Conservation (phyloP, 1,140 invertebrate species). For the Bombus soroeensis region DNA sequence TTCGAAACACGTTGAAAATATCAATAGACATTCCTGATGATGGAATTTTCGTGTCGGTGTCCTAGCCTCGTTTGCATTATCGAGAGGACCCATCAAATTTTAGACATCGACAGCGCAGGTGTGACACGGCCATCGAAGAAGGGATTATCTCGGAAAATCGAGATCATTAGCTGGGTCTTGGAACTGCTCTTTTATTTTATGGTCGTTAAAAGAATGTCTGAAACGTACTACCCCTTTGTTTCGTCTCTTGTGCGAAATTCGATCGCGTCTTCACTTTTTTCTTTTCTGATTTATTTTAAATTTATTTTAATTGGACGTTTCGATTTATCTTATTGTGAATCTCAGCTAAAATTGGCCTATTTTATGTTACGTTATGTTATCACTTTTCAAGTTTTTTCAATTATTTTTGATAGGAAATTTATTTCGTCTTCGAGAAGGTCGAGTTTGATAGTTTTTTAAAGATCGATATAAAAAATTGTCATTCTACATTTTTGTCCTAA, state of each 20-base stretch:
- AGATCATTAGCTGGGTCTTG: constrained; percentile 15
- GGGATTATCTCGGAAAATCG: constrained; percentile 29
- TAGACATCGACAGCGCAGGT: background rate
- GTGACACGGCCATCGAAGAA: background rate
- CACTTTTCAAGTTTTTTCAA: background rate
- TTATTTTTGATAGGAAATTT: background rate
- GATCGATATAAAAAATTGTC: too few relatives aligned
- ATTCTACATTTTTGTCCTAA: too few relatives aligned
- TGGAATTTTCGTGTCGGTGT: constrained; percentile 28
- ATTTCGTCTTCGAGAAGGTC: background rate
- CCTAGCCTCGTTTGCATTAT: background rate
- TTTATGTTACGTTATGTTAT: background rate
- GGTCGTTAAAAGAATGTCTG: constrained; percentile 33
- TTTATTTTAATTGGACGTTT: constrained; percentile 29
- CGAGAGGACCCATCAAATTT: constrained; percentile 32
- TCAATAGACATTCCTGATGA: background rate
- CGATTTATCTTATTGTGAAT: background rate
- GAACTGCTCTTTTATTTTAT: background rate
- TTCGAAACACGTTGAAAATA: constrained; percentile 4
- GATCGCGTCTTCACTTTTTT: constrained; percentile 1
- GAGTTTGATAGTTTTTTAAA: background rate
- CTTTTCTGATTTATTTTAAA: background rate
- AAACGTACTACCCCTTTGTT: background rate
- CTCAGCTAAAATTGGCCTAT: background rate
- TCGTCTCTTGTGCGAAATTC: background rate